Percentiles rank a stretch among this genome's conserved stretches.
phyloP scores from a whole-genome alignment of 2,113 vertebrate species.

The Cettia cetti region DNA sequence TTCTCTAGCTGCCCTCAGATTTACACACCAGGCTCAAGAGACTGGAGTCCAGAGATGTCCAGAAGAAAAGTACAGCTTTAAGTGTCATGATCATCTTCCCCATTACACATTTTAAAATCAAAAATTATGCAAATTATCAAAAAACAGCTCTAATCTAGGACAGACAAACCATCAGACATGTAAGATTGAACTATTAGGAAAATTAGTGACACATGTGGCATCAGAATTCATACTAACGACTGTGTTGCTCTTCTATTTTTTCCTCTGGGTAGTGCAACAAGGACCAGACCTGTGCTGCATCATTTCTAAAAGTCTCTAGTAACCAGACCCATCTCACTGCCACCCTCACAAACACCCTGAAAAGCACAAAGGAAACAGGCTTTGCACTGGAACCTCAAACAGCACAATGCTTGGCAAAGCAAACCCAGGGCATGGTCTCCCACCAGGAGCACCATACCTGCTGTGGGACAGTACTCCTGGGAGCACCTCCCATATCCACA shows the following conservation, averaged over 20 bases:
- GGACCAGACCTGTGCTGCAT: neutral
- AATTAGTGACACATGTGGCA: neutral
- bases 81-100: neutral
- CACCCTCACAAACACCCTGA: neutral
- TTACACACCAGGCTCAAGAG: neutral
- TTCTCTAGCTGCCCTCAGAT: neutral
- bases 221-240: neutral
- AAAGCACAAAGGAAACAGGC: neutral
- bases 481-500: rapidly evolving
- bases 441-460: neutral
- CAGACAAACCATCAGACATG: neutral
- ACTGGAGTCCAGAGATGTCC: neutral
- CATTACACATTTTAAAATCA: neutral
- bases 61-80: neutral
- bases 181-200: neutral
- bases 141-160: neutral
- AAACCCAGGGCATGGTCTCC: neutral
- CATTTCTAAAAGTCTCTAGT: neutral
- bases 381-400: neutral
- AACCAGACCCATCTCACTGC: neutral
- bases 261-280: neutral
- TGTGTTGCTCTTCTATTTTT: neutral
- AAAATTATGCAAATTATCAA: neutral
- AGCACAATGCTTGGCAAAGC: neutral
- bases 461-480: rapidly evolving